A percentile compares a stretch with the other conserved stretches of the same genome.
These are phyloP conservation scores for Eurytemora carolleeae DNA, from an alignment of 1,140 invertebrate genomes.

Conservation along the genomic window DNA sequence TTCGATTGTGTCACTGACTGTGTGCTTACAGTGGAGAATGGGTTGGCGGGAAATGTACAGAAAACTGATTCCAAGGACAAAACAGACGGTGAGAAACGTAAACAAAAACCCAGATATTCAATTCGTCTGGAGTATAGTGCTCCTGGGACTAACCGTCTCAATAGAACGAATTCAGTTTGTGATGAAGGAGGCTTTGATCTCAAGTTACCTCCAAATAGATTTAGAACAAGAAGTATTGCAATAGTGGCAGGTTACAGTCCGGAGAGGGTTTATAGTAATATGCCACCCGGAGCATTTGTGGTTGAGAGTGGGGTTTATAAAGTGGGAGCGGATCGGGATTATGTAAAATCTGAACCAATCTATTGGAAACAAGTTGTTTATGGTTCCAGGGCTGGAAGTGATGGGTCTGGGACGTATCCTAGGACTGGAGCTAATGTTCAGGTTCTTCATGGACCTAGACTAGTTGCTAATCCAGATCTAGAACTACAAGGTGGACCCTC, in stretches of 20 bases:
- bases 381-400: background rate
- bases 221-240: slow-evolving; percentile 12
- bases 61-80: too few relatives aligned
- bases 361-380: slow-evolving; percentile 14
- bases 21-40: slow-evolving; percentile 1
- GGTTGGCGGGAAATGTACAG: background rate
- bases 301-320: slow-evolving; percentile 16
- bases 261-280: slow-evolving; percentile 10
- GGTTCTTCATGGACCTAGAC: background rate
- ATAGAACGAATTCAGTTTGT: background rate
- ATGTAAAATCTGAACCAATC: slow-evolving; percentile 11
- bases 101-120: background rate
- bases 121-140: background rate
- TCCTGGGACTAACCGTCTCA: background rate
- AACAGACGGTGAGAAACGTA: background rate
- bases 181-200: slow-evolving; percentile 14
- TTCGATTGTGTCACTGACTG: slow-evolving; percentile 6
- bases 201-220: slow-evolving; percentile 8
- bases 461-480: background rate
- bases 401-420: slow-evolving; percentile 8
- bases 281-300: slow-evolving; percentile 14
- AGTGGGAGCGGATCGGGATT: slow-evolving; percentile 13
- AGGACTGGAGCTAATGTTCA: background rate
- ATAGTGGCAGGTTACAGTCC: slow-evolving; percentile 12
- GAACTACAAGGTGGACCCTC: background rate